Evolutionary conservation across 2,888 invertebrate genomes (phyloP).

Genomic region (Agelastica alni): DNA sequence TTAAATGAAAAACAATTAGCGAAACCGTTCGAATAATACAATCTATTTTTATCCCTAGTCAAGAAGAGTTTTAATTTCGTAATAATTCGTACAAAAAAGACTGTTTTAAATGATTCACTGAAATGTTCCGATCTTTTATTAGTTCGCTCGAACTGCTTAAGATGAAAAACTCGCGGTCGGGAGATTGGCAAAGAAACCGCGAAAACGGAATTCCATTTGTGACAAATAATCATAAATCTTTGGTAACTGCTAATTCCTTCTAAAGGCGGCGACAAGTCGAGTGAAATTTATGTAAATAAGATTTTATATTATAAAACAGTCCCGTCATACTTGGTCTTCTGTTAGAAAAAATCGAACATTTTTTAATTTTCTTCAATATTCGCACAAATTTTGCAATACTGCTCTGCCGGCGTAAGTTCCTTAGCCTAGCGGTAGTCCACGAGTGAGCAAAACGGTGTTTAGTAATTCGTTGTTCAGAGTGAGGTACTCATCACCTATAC

Average conservation of each 20-base stretch:
- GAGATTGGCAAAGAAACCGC: constrained; percentile 9
- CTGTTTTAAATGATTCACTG: no score
- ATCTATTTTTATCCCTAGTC: background rate
- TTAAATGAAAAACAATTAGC: background rate
- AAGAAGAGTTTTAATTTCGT: no score
- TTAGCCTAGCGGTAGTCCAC: no score
- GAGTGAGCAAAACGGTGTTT: no score
- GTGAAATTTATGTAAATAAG: constrained; percentile 51
- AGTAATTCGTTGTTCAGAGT: no score
- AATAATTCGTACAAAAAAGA: no score
- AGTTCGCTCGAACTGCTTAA: background rate
- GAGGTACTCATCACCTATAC: no score
- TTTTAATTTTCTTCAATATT: no score
- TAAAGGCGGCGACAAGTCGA: constrained; percentile 31
- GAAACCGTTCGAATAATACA: background rate
- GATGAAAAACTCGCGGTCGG: background rate
- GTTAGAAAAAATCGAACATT: no score
- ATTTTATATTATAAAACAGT: constrained; percentile 50
- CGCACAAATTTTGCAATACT: no score
- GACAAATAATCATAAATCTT: constrained; percentile 34
- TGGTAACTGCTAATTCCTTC: constrained; percentile 36
- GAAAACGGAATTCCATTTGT: constrained; percentile 18
- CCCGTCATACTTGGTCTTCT: constrained; percentile 28
- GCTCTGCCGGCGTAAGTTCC: no score
- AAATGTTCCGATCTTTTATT: background rate